A percentile compares a stretch with the other conserved stretches of the same genome.
phyloP scores from a whole-genome alignment of 1,140 invertebrate genomes.

The Cardiocondyla obscurior region DNA sequence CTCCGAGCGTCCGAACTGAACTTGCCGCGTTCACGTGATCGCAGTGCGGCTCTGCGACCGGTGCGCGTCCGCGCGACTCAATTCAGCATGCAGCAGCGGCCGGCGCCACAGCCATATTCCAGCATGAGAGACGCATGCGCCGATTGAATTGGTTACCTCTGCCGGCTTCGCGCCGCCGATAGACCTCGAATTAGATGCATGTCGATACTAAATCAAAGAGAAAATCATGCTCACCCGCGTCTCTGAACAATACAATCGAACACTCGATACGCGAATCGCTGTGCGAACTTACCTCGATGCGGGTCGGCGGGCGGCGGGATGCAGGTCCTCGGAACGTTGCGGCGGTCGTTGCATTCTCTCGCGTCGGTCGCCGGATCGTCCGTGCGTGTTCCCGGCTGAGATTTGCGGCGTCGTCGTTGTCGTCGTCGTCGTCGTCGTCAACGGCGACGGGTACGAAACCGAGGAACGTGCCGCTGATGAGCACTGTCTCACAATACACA shows the following conservation, averaged over 20 bases:
- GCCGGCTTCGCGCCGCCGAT: too few relatives aligned
- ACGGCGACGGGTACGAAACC: not conserved
- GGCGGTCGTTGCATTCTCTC: slow-evolving; percentile 62
- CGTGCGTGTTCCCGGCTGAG: slow-evolving; percentile 2
- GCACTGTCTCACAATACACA: not conserved
- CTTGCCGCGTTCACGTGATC: slow-evolving; percentile 7
- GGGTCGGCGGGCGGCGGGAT: slow-evolving; percentile 57
- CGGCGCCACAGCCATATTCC: too few relatives aligned
- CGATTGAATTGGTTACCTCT: too few relatives aligned
- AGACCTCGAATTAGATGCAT: too few relatives aligned
- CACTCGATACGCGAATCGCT: not conserved
- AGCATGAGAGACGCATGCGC: too few relatives aligned
- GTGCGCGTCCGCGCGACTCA: slow-evolving; percentile 7
- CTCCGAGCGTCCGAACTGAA: slow-evolving; percentile 36
- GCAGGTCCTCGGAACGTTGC: slow-evolving; percentile 63
- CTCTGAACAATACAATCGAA: too few relatives aligned
- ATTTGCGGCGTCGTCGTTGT: not conserved
- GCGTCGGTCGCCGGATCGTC: slow-evolving; percentile 40
- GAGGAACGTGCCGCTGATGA: too few relatives aligned
- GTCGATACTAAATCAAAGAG: too few relatives aligned
- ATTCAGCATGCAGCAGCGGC: too few relatives aligned
- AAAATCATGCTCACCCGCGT: too few relatives aligned
- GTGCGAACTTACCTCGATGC: slow-evolving; percentile 62
- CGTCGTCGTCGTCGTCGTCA: too few relatives aligned
- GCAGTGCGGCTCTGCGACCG: not conserved